These are phyloP conservation scores for Mactra quadrangularis DNA, from an alignment of 1,140 invertebrate species.

Conservation along the genomic window DNA sequence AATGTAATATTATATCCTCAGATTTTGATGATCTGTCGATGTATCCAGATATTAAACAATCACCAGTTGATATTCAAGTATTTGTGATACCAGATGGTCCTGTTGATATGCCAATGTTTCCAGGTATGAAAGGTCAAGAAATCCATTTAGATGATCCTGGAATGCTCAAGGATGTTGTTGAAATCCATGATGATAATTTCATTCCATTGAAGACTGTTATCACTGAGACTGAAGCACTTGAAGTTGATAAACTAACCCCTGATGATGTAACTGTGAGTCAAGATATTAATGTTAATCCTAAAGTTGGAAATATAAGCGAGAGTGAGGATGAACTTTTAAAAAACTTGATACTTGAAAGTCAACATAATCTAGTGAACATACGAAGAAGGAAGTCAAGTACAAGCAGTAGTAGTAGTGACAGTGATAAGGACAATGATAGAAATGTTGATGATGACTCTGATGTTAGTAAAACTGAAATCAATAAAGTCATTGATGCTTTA, in stretches of 20 bases:
- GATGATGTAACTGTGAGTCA: background rate
- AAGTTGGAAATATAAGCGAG: constrained; percentile 13
- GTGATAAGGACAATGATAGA: background rate
- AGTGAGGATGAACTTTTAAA: constrained; percentile 54
- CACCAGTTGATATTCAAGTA: constrained; percentile 31
- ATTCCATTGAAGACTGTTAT: constrained; percentile 11
- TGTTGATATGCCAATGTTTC: background rate
- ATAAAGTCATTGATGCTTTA: background rate
- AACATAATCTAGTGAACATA: constrained; percentile 42
- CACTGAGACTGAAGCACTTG: background rate
- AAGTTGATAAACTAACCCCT: background rate
- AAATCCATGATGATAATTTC: background rate
- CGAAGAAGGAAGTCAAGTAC: constrained; percentile 37
- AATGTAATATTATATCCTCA: constrained; percentile 31
- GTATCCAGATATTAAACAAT: background rate
- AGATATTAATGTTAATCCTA: background rate
- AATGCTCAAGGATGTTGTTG: background rate
- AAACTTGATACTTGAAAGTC: constrained; percentile 32
- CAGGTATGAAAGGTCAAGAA: constrained; percentile 4
- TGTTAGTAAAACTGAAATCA: background rate
- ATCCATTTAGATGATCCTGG: background rate
- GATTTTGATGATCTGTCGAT: constrained; percentile 24
- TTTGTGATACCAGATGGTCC: constrained; percentile 49
- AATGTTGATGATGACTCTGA: background rate
- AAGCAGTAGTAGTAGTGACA: constrained; percentile 10